Evolutionary conservation across 2,113 vertebrate species (phyloP).

Genomic region (Notothenia coriiceps): DNA sequence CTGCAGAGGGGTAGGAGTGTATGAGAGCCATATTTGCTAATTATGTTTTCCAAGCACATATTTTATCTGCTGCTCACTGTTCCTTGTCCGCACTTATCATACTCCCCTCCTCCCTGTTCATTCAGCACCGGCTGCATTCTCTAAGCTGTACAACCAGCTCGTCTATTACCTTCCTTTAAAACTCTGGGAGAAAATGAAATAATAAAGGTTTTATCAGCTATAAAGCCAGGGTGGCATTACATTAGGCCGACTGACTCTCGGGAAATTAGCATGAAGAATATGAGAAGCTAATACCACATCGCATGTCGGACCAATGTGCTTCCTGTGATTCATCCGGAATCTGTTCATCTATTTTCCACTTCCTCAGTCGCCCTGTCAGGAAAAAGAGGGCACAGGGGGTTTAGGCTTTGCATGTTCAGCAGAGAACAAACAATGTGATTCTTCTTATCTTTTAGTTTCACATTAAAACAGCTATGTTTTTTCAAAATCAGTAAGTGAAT

Average conservation of each 20-base stretch:
- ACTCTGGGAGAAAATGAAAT: slow-evolving; percentile 53
- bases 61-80: slow-evolving; percentile 64
- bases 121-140: slow-evolving; percentile 50
- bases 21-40: slow-evolving; percentile 62
- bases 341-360: slow-evolving; percentile 11
- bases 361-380: slow-evolving; percentile 20
- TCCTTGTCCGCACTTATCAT: slow-evolving; percentile 60
- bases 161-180: slow-evolving; percentile 71
- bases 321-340: slow-evolving; percentile 2
- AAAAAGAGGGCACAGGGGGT: background rate
- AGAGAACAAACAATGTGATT: slow-evolving; percentile 3
- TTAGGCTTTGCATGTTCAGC: slow-evolving; percentile 25
- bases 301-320: slow-evolving; percentile 12
- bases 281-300: slow-evolving; percentile 23
- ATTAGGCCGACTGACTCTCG: slow-evolving; percentile 16
- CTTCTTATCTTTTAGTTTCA: slow-evolving; percentile 22
- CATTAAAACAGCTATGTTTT: slow-evolving; percentile 24
- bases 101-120: slow-evolving; percentile 33
- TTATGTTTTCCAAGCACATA: slow-evolving; percentile 73
- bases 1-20: slow-evolving; percentile 32
- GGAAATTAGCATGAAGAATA: slow-evolving; percentile 49
- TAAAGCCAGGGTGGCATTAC: slow-evolving; percentile 59
- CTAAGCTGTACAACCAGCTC: slow-evolving; percentile 40
- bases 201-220: slow-evolving; percentile 58
- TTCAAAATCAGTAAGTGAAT: background rate